These are phyloP conservation scores for Spea hammondii DNA, from an alignment of 2,797 vertebrate species.

Conservation along the genomic window DNA sequence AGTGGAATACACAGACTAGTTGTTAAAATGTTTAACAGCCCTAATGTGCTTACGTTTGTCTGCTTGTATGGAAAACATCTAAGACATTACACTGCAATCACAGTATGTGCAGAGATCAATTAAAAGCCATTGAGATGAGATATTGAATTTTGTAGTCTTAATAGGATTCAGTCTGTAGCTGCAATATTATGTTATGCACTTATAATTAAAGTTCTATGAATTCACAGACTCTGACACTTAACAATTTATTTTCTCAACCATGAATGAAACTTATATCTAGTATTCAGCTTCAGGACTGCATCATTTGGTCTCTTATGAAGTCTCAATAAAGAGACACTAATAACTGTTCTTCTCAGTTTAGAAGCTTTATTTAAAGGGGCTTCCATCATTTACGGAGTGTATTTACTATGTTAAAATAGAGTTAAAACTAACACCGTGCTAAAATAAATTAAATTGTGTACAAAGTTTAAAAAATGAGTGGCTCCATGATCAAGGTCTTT, in stretches of 20 bases:
- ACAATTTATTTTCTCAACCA: slow-evolving; percentile 70
- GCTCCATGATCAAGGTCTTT: too few relatives aligned
- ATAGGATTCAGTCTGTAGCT: slow-evolving; percentile 76
- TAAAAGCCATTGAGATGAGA: slow-evolving; percentile 79
- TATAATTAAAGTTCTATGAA: slow-evolving; percentile 76
- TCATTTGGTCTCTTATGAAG: background rate
- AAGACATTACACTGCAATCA: slow-evolving; percentile 73
- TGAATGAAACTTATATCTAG: slow-evolving; percentile 69
- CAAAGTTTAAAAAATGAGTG: too few relatives aligned
- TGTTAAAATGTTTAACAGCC: slow-evolving; percentile 76
- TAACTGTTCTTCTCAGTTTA: too few relatives aligned
- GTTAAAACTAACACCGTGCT: too few relatives aligned
- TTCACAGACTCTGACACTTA: slow-evolving; percentile 69
- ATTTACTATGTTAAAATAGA: too few relatives aligned
- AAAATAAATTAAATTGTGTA: too few relatives aligned
- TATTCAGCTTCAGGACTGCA: slow-evolving; percentile 60
- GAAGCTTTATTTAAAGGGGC: too few relatives aligned
- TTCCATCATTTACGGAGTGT: too few relatives aligned
- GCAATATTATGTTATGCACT: slow-evolving; percentile 74
- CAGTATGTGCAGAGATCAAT: slow-evolving; percentile 80
- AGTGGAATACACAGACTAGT: slow-evolving; percentile 77
- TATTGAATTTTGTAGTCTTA: slow-evolving; percentile 76
- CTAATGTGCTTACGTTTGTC: slow-evolving; percentile 79
- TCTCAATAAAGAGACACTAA: slow-evolving; percentile 3
- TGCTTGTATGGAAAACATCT: slow-evolving; percentile 71